Evolutionary conservation across 2,797 vertebrate species (phyloP), one percentile per base, ranked within the genome.

Genomic region (Glyptemys insculpta): DNA sequence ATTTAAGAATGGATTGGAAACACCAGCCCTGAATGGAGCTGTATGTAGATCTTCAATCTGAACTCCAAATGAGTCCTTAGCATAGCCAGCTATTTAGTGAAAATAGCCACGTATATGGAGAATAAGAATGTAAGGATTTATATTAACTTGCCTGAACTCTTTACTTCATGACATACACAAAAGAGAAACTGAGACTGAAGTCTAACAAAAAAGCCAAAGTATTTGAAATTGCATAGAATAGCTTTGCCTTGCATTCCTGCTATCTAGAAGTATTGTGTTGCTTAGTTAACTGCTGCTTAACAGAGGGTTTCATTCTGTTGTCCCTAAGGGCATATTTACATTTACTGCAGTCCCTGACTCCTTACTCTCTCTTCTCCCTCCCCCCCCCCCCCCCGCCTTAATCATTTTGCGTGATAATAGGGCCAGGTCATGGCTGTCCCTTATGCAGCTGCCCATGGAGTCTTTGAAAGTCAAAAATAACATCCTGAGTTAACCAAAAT

Each of bases 1-100:
- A 97, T 94, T 98, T 98, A 98, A 98, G 98, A 98, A 98, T 98
- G 98, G 97, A 94, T 94, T 96, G 97, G 97, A 98, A 97, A 97
- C 74, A 95, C 89, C 62, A 87, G 93, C 93, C 92, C 89, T 97
- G 96, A 98, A 98, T 96, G 97, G 96, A 97, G 85, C 95, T 96
- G 91, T 96, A 96, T 94, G 81, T 79, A 88, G 90, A 89, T 84
- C 96, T 96, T 87, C 9, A 79, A 91, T 65, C 49, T 83, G 88
- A 96, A 94, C 81, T 93, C 76, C 59, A 37, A 79, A 68, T 85
- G 94, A 87, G 90, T 85, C 93, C 83, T 95, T 87, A 78, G 91
- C 65, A 91, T 79, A 83, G 91, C 14, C 81, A 62, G 81, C 92
- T 97, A 91, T 97, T 98, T 95, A 97, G 95, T 95, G 88, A 82